Evolutionary conservation across 2,113 vertebrate genomes (phyloP).

Genomic region (Nymphicus hollandicus): DNA sequence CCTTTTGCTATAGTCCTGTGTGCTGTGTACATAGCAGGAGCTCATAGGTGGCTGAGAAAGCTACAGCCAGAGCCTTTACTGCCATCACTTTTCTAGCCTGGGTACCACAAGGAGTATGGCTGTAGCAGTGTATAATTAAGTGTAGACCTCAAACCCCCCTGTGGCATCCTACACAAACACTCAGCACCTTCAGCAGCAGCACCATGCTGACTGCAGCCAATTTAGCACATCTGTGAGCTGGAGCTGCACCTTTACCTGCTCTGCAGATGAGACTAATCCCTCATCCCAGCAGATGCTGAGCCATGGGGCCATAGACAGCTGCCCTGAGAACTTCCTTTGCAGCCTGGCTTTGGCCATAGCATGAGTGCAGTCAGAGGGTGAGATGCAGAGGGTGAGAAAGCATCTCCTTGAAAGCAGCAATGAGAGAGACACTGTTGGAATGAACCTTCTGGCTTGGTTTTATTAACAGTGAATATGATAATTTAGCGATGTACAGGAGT

Average conservation of each 20-base stretch:
- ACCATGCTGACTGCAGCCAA: background rate
- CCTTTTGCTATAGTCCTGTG: background rate
- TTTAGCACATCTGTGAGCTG: background rate
- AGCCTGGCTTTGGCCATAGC: background rate
- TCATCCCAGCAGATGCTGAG: background rate
- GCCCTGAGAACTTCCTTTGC: background rate
- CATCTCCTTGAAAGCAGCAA: background rate
- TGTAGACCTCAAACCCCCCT: background rate
- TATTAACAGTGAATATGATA: background rate
- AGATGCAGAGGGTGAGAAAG: background rate
- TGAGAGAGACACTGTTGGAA: background rate
- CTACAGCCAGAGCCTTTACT: background rate
- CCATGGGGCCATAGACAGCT: rapidly evolving
- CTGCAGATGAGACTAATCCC: background rate
- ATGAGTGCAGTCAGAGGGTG: background rate
- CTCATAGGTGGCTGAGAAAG: background rate
- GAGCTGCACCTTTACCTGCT: background rate
- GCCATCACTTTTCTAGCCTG: background rate
- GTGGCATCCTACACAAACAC: background rate
- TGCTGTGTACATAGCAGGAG: background rate
- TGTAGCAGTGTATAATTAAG: rapidly evolving
- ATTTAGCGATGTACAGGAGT: background rate
- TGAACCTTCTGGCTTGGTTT: background rate
- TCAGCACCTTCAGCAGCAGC: background rate
- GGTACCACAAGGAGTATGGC: background rate